These are phyloP conservation scores for Cossypha heuglini DNA, from an alignment of 2,797 vertebrate species.

Conservation along the genomic window DNA sequence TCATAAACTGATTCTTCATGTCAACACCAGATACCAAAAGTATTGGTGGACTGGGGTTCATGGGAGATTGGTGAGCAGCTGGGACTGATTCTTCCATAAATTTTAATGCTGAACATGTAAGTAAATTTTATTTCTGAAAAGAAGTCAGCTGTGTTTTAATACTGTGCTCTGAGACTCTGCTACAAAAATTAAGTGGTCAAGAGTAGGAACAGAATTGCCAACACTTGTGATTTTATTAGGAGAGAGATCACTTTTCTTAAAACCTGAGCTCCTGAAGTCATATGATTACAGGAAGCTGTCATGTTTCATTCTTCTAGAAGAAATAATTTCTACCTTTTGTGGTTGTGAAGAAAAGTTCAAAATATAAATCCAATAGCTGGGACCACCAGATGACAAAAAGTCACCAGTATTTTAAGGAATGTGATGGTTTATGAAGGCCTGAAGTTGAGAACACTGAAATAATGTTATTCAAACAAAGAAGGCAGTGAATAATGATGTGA, in stretches of 20 bases:
- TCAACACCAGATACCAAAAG: not conserved
- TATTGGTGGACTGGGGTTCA: not conserved
- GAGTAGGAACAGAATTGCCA: conserved; percentile 36
- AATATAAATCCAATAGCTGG: not conserved
- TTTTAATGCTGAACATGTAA: not conserved
- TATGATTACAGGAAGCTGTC: conserved; percentile 20
- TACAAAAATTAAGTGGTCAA: conserved; percentile 9
- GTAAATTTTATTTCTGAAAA: not conserved
- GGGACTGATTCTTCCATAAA: not conserved
- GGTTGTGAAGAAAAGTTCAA: conserved; percentile 28
- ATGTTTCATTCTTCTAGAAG: not conserved
- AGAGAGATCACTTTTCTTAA: conserved; percentile 13
- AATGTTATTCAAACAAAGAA: conserved; percentile 13
- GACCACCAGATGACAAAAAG: not conserved
- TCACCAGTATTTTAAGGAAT: not conserved
- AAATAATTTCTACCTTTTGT: not conserved
- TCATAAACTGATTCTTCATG: not conserved
- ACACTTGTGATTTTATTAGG: conserved; percentile 51
- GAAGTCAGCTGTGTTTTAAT: not conserved
- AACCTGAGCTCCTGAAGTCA: not conserved
- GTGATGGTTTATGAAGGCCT: not conserved
- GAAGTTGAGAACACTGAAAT: not conserved
- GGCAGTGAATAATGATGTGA: conserved; percentile 46
- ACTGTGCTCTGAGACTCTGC: not conserved
- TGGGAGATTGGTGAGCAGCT: not conserved